phyloP scores from a whole-genome alignment of 2,888 invertebrate genomes.

The Frankliniella fusca region DNA sequence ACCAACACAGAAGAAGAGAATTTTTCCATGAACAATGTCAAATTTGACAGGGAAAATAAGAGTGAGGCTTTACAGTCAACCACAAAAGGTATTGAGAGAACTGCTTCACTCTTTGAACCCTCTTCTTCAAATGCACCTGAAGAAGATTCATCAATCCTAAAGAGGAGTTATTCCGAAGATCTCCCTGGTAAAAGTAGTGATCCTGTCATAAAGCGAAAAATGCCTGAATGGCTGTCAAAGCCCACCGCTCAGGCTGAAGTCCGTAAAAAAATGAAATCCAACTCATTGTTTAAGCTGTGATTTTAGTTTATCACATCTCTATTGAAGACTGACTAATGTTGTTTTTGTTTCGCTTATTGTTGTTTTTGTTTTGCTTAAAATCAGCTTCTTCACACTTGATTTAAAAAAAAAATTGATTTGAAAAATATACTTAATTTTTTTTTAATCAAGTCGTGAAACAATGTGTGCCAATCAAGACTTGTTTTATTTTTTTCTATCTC shows the following conservation, averaged over 20 bases:
- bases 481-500: too few species aligned
- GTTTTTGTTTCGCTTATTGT: neutral
- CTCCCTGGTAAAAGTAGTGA: neutral
- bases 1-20: neutral
- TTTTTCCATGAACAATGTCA: neutral
- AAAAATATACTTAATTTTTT: too few species aligned
- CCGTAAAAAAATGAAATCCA: neutral
- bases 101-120: neutral
- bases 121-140: neutral
- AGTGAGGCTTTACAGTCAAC: neutral
- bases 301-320: neutral
- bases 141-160: neutral
- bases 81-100: neutral
- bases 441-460: too few species aligned
- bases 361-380: neutral
- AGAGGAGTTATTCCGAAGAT: neutral
- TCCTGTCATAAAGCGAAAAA: neutral
- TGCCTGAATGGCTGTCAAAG: neutral
- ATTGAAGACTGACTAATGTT: neutral
- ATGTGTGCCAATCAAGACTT: too few species aligned
- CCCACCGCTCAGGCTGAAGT: neutral
- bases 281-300: conserved; percentile 7
- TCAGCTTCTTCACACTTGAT: too few species aligned
- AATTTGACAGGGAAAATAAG: neutral
- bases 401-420: too few species aligned